Base-by-base conservation (phyloP, 2,113 vertebrate genomes). In the Ahaetulla prasina region DNA sequence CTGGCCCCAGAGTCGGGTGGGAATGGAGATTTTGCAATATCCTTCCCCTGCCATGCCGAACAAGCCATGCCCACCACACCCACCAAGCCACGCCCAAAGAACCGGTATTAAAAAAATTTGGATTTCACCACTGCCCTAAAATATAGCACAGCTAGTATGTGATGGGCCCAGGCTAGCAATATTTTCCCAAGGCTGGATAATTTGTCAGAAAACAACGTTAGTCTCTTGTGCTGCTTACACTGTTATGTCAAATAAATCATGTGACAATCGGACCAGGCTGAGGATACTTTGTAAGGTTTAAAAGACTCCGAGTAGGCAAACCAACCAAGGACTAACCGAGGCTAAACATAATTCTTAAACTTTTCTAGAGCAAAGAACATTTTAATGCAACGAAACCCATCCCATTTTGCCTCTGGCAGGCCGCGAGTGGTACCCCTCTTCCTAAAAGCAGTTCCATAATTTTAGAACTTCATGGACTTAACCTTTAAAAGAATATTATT, bases 161-260 rank as follows among this genome's bases (percentile, higher is more conserved):
- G 93, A 92, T 88, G 60, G 57, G 85, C 90, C 89, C 90, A 96
- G 89, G 94, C 90, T 91, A 20, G 87, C 60, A 88, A 89, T 50
- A 89, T 45, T 90, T 90, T 93, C 94, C 94, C 89, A 92, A 94
- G 95, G 93, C 94, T 91, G 93, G 88, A 94, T 94, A 96, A 93
- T 96, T 94, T 96, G 94, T 94, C 94, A 94, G 90, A 94, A 96
- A 96, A 93, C 89, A 95, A 89, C 86, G 53, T 89, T 85, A 57
- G 85, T 88, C 89, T 94, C 88, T 84, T 47, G 12, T 92, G 91
- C 39, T 60, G 87, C 92, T 95, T 94, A 74, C 93, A 85, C 93
- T 95, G 91, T 52, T 91, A 92, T 93, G 90, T 84, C 55, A 96
- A 94, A 96, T 94, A 95, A 94, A 94, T 94, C 23, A 92, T 16